Evolutionary conservation across 2,797 vertebrate genomes (phyloP).

Genomic region (Zonotrichia albicollis): DNA sequence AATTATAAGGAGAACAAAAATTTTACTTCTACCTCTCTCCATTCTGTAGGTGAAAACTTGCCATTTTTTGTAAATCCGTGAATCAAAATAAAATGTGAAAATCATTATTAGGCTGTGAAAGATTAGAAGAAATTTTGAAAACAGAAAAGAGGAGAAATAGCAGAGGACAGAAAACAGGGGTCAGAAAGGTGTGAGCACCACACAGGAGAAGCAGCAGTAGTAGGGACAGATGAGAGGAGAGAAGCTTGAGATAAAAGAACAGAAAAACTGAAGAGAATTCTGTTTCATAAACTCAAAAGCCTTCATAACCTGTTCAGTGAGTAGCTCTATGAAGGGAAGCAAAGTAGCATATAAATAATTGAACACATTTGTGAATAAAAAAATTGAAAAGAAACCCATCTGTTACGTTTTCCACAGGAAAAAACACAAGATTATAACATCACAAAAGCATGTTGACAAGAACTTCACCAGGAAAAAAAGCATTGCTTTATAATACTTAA

Average conservation of each 20-base stretch:
- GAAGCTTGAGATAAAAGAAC: neutral
- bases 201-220: neutral
- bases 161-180: neutral
- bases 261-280: neutral
- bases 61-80: neutral
- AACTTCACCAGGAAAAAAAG: neutral
- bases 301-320: neutral
- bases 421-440: neutral
- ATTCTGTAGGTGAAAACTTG: neutral
- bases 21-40: neutral
- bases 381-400: neutral
- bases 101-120: neutral
- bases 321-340: neutral
- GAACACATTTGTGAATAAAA: constrained; percentile 12
- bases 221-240: neutral
- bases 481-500: neutral
- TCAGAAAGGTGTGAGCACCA: neutral
- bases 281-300: neutral
- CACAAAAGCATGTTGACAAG: neutral
- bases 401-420: neutral
- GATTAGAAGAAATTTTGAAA: neutral
- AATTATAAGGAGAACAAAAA: neutral
- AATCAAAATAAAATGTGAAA: neutral
- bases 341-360: constrained; percentile 19
- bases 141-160: neutral